These are phyloP conservation scores for Zaprionus kolodkinae DNA, from an alignment of 1,140 invertebrate genomes.

Conservation along the genomic window DNA sequence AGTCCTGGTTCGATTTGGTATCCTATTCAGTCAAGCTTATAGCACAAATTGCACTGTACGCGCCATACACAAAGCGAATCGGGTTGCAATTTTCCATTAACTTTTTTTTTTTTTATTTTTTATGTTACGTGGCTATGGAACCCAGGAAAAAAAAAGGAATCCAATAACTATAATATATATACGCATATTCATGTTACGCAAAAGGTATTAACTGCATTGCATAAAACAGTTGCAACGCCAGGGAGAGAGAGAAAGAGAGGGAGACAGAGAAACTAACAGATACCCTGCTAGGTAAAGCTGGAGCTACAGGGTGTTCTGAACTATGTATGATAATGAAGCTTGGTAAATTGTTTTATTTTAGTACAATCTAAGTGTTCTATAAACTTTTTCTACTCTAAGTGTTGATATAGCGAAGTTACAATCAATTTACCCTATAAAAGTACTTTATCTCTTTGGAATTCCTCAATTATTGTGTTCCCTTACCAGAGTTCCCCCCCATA, in stretches of 20 bases:
- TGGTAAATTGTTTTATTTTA: neutral
- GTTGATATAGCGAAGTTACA: neutral
- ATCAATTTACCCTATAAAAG: neutral
- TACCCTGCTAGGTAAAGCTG: neutral
- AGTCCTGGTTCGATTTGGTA: neutral
- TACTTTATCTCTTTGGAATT: neutral
- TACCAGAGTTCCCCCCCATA: neutral
- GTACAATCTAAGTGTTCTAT: neutral
- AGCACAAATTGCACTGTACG: neutral
- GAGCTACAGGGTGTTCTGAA: neutral
- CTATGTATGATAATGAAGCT: neutral
- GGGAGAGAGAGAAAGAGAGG: neutral
- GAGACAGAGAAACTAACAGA: no score
- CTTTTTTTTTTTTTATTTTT: conserved; percentile 17
- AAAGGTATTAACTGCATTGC: conserved; percentile 30
- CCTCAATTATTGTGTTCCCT: neutral
- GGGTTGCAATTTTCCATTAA: conserved; percentile 12
- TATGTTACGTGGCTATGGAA: neutral
- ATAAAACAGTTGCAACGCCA: neutral
- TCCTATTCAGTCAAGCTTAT: neutral
- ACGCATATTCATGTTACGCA: conserved; percentile 42
- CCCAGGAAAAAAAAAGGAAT: conserved; percentile 13
- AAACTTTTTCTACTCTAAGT: neutral
- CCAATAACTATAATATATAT: conserved; percentile 63
- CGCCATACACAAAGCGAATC: neutral